Conservation (phyloP, 2,797 vertebrate genomes). For the Carduelis carduelis region DNA sequence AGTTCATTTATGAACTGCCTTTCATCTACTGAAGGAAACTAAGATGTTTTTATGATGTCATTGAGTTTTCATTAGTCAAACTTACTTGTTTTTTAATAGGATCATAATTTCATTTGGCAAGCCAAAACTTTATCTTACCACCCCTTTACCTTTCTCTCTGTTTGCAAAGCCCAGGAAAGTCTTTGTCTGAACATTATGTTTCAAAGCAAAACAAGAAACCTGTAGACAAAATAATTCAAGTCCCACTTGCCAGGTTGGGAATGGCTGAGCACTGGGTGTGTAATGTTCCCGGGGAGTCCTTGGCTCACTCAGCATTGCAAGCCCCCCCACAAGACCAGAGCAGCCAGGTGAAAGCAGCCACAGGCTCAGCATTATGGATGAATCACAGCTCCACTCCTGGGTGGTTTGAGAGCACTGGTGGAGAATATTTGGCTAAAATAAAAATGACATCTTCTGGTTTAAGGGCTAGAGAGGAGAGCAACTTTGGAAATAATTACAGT, state of each 20-base stretch:
- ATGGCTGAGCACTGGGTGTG: background rate
- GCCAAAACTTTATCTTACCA: background rate
- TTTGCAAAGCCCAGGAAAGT: background rate
- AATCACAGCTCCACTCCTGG: background rate
- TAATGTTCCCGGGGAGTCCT: background rate
- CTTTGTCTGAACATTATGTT: background rate
- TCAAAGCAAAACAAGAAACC: background rate
- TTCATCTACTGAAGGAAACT: slow-evolving; percentile 35
- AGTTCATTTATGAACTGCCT: slow-evolving; percentile 25
- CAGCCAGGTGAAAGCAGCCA: background rate
- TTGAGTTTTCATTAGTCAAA: background rate
- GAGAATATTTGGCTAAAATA: background rate
- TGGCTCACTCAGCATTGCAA: background rate
- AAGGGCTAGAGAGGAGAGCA: background rate
- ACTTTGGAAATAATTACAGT: background rate
- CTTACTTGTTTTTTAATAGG: slow-evolving; percentile 4
- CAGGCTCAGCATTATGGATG: rapidly evolving
- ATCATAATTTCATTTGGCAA: background rate
- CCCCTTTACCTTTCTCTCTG: background rate
- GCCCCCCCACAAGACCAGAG: background rate
- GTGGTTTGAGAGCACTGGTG: background rate
- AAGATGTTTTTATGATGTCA: slow-evolving; percentile 35
- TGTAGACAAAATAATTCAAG: slow-evolving; percentile 13
- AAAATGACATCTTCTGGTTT: background rate
- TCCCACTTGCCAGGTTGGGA: background rate